Percentiles rank a stretch among this genome's conserved stretches.
Evolutionary conservation across 2,797 vertebrate genomes (phyloP).

Genomic region (Argyrosomus regius): DNA sequence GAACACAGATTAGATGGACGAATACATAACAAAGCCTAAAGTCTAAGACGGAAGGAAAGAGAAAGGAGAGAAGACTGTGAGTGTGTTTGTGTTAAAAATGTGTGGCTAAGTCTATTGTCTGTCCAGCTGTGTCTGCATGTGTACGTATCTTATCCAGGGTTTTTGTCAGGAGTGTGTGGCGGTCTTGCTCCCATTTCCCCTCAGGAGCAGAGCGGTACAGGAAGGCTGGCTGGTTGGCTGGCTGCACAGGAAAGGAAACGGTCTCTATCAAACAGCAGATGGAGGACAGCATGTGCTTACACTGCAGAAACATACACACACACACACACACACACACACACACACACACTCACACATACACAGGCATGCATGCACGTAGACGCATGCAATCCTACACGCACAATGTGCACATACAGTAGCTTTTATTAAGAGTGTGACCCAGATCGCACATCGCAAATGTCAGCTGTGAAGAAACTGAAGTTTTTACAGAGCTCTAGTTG

Average conservation of each 20-base stretch:
- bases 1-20: slow-evolving; percentile 12
- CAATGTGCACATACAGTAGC: slow-evolving; percentile 29
- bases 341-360: slow-evolving; percentile 30
- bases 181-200: slow-evolving; percentile 74
- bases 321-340: slow-evolving; percentile 10
- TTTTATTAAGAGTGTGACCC: slow-evolving; percentile 60
- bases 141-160: slow-evolving; percentile 67
- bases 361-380: slow-evolving; percentile 8
- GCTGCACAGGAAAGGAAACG: slow-evolving; percentile 84
- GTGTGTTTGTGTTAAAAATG: slow-evolving; percentile 39
- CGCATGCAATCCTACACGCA: slow-evolving; percentile 18
- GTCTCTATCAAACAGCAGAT: slow-evolving; percentile 84
- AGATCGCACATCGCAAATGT: slow-evolving; percentile 47
- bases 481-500: slow-evolving; percentile 3
- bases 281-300: slow-evolving; percentile 85
- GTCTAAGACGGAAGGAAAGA: slow-evolving; percentile 42
- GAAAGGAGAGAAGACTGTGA: slow-evolving; percentile 39
- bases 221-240: slow-evolving; percentile 77
- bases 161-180: slow-evolving; percentile 68
- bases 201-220: slow-evolving; percentile 75
- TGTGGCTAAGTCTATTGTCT: slow-evolving; percentile 34
- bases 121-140: slow-evolving; percentile 36
- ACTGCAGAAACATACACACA: slow-evolving; percentile 72
- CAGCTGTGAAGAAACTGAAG: slow-evolving; percentile 30
- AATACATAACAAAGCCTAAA: slow-evolving; percentile 36